Percentiles rank a stretch among this genome's conserved stretches.
Evolutionary conservation across 2,888 invertebrate species (phyloP).

Genomic region (Drosophila kuntzei): DNA sequence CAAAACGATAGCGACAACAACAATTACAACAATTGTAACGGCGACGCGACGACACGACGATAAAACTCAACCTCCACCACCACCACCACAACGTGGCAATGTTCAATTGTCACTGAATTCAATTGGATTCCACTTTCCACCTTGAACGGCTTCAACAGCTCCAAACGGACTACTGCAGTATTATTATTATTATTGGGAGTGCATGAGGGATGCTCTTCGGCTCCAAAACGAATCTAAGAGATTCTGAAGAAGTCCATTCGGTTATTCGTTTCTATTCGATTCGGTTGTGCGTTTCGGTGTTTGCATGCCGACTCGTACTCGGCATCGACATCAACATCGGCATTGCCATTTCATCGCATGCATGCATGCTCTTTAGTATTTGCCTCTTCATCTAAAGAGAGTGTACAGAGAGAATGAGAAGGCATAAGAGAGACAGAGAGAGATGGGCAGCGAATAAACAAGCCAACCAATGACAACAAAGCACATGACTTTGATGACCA

Average conservation of each 20-base stretch:
- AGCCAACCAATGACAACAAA: slow-evolving; percentile 29
- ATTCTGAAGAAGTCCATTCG: slow-evolving; percentile 20
- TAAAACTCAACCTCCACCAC: slow-evolving; percentile 43
- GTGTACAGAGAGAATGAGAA: neutral
- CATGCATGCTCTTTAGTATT: slow-evolving; percentile 28
- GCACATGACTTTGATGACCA: slow-evolving; percentile 34
- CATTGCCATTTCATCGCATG: neutral
- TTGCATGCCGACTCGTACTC: neutral
- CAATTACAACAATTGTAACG: slow-evolving; percentile 34
- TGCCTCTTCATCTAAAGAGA: slow-evolving; percentile 39
- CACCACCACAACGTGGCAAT: slow-evolving; percentile 69
- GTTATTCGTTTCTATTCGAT: neutral
- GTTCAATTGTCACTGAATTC: slow-evolving; percentile 72
- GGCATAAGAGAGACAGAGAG: neutral
- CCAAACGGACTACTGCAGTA: slow-evolving; percentile 14
- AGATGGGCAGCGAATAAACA: neutral
- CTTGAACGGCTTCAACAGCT: slow-evolving; percentile 38
- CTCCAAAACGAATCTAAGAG: slow-evolving; percentile 36
- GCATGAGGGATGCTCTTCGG: slow-evolving; percentile 47
- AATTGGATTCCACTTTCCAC: slow-evolving; percentile 50
- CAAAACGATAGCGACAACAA: neutral
- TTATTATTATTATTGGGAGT: neutral
- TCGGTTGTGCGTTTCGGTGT: slow-evolving; percentile 2
- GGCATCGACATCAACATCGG: neutral
- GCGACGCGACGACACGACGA: slow-evolving; percentile 28